phyloP scores from a whole-genome alignment of 2,113 vertebrate species.

The Corvus moneduloides region DNA sequence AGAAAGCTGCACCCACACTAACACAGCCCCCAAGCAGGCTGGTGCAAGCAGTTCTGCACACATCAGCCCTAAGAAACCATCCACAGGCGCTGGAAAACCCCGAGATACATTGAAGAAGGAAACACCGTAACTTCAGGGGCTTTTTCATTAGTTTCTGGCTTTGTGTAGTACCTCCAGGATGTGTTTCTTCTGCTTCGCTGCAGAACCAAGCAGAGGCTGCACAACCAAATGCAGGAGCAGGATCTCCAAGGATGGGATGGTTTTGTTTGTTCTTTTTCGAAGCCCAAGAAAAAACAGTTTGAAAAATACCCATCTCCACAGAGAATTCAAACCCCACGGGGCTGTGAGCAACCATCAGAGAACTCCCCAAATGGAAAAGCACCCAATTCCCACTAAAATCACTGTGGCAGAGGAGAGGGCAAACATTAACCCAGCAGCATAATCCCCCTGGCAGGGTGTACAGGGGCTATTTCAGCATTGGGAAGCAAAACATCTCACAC shows the following conservation, averaged over 20 bases:
- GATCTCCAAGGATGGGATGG: neutral
- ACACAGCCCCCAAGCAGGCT: neutral
- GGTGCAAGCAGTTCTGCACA: neutral
- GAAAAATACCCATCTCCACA: neutral
- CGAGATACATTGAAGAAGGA: neutral
- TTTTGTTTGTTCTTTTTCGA: neutral
- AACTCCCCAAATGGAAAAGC: neutral
- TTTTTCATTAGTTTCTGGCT: constrained; percentile 2
- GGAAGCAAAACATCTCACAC: neutral
- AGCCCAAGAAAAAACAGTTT: neutral
- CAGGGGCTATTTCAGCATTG: fast-evolving
- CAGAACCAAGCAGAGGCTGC: neutral
- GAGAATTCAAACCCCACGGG: neutral
- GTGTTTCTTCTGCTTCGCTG: neutral
- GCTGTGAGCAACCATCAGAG: neutral
- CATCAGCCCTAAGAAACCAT: neutral
- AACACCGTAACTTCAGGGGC: neutral
- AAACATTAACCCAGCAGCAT: neutral
- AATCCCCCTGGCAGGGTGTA: fast-evolving
- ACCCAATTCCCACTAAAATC: neutral
- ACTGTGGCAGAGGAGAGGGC: neutral
- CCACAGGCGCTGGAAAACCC: constrained; percentile 6
- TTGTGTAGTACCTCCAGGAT: neutral
- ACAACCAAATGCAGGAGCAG: neutral
- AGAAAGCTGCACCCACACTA: neutral